phyloP scores from a whole-genome alignment of 2,888 invertebrate genomes.

The Drosophila anomalata region DNA sequence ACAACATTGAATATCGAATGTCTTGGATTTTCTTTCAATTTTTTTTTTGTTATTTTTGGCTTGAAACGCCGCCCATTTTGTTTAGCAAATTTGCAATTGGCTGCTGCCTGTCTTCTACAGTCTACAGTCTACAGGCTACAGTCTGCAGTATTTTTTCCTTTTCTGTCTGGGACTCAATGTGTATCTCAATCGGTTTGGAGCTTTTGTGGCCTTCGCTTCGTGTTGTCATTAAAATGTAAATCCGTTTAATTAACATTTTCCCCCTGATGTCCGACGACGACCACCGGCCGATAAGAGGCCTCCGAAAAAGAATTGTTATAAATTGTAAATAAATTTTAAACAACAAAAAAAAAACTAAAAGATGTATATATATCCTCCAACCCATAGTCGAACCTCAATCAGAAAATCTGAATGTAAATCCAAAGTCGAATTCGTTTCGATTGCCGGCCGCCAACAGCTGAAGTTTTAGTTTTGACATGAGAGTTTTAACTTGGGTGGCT shows the following conservation, averaged over 20 bases:
- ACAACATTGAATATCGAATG: slow-evolving; percentile 38
- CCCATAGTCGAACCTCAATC: slow-evolving; percentile 13
- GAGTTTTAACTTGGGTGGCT: slow-evolving; percentile 52
- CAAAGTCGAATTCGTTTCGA: slow-evolving; percentile 20
- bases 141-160: slow-evolving; percentile 11
- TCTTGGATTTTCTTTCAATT: slow-evolving; percentile 2
- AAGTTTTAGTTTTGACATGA: slow-evolving; percentile 62
- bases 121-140: slow-evolving; percentile 32
- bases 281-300: slow-evolving; percentile 68
- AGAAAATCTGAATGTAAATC: slow-evolving; percentile 21
- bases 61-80: slow-evolving; percentile 77
- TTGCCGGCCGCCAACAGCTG: slow-evolving; percentile 20
- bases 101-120: slow-evolving; percentile 59
- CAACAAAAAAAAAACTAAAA: too few relatives aligned
- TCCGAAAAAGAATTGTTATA: slow-evolving; percentile 65
- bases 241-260: slow-evolving; percentile 79
- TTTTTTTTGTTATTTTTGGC: not conserved
- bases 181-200: slow-evolving; percentile 67
- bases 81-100: slow-evolving; percentile 78
- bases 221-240: slow-evolving; percentile 80
- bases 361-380: too few relatives aligned
- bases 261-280: slow-evolving; percentile 47
- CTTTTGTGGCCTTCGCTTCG: slow-evolving; percentile 54
- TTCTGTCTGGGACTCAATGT: slow-evolving; percentile 16
- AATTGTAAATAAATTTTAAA: slow-evolving; percentile 75